Conservation (phyloP, 2,888 invertebrate genomes). For the Disparrhopalites patrizii region DNA sequence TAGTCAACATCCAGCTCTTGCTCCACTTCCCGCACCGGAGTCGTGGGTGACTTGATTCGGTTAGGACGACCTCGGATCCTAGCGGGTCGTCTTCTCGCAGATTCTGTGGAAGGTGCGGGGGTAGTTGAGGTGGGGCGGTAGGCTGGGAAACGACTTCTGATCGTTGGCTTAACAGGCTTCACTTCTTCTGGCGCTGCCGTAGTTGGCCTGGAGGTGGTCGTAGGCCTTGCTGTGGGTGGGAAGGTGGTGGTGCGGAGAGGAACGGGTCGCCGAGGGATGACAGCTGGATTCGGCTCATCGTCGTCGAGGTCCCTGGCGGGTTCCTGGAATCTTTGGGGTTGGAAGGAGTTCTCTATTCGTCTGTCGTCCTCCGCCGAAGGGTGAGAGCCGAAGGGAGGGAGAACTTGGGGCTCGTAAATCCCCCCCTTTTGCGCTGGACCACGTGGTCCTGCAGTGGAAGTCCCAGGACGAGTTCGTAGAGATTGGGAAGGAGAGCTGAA, state of each 20-base stretch:
- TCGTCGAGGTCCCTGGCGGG: neutral
- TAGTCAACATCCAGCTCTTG: constrained; percentile 37
- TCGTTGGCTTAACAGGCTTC: neutral
- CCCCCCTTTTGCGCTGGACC: neutral
- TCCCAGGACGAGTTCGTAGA: too few species aligned
- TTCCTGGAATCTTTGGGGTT: constrained; percentile 14
- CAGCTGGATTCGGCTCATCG: neutral
- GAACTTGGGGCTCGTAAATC: constrained; percentile 21
- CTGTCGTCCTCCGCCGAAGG: too few species aligned
- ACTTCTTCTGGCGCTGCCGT: neutral
- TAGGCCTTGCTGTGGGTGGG: neutral
- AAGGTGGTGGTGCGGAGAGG: neutral
- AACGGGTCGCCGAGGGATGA: neutral
- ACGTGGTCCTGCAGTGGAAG: neutral
- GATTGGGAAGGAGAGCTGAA: neutral
- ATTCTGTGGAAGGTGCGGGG: neutral
- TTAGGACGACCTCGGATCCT: constrained; percentile 11
- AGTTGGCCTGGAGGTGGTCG: constrained; percentile 11
- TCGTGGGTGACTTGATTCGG: constrained; percentile 11
- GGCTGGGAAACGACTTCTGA: constrained; percentile 4
- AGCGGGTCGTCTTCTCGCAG: constrained; percentile 18
- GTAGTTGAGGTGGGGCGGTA: constrained; percentile 13
- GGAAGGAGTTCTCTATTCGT: constrained; percentile 2
- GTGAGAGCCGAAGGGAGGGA: constrained; percentile 10
- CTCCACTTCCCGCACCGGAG: constrained; percentile 21